These are phyloP conservation scores for Epinotia demarniana DNA, from an alignment of 2,888 invertebrate species.

Conservation along the genomic window DNA sequence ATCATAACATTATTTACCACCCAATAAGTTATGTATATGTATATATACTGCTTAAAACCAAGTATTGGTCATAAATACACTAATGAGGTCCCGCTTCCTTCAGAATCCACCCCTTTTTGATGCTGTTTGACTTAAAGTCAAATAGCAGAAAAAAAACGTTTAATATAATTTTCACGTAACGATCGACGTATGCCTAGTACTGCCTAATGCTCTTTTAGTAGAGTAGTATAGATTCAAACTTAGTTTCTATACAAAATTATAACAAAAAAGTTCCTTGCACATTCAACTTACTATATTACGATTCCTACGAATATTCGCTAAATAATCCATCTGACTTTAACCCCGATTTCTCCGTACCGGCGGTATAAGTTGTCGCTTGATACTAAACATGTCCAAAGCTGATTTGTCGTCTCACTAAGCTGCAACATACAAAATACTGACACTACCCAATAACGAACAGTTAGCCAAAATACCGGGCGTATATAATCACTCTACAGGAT, in stretches of 20 bases:
- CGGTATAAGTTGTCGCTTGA: constrained; percentile 56
- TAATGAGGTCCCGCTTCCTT: too few relatives aligned
- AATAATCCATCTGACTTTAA: constrained; percentile 15
- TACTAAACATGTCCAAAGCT: constrained; percentile 69
- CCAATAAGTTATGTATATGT: too few relatives aligned
- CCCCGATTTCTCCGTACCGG: constrained; percentile 13
- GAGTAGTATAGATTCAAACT: neutral
- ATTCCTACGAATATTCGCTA: neutral
- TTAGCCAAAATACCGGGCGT: constrained; percentile 75
- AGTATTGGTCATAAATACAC: too few relatives aligned
- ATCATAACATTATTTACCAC: too few relatives aligned
- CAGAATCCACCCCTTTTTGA: too few relatives aligned
- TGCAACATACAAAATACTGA: constrained; percentile 58
- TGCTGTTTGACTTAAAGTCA: too few relatives aligned
- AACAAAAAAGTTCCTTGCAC: neutral
- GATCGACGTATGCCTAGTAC: too few relatives aligned
- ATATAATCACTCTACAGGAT: constrained; percentile 68
- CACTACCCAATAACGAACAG: constrained; percentile 65
- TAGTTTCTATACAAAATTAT: neutral
- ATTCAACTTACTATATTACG: too few relatives aligned
- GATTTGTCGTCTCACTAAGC: constrained; percentile 70
- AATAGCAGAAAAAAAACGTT: too few relatives aligned
- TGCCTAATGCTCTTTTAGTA: too few relatives aligned
- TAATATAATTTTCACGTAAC: too few relatives aligned
- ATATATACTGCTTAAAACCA: too few relatives aligned